Evolutionary conservation across 2,113 vertebrate species (phyloP).

Genomic region (Apteryx mantelli): DNA sequence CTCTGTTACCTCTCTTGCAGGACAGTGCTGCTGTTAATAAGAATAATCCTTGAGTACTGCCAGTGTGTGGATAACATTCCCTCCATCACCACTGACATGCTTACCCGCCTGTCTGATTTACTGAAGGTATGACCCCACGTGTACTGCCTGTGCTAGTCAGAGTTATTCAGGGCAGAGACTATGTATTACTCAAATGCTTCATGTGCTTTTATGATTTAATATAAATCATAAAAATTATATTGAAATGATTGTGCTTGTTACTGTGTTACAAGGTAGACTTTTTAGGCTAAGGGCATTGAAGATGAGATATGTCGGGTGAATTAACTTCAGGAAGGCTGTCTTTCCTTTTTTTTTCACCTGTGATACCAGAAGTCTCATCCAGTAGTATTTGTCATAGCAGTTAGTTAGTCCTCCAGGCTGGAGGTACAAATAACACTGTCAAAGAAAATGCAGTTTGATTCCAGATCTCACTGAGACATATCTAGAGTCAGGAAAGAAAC

Average conservation of each 20-base stretch:
- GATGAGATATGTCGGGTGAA: background rate
- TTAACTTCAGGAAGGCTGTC: background rate
- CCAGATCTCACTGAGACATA: background rate
- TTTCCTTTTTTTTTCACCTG: background rate
- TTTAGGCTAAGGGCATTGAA: background rate
- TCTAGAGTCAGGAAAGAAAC: background rate
- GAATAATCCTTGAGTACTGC: constrained; percentile 98
- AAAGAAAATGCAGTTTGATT: constrained; percentile 8
- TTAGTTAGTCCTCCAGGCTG: constrained; percentile 41
- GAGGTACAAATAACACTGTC: background rate
- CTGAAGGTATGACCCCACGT: constrained; percentile 84
- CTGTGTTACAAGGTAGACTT: background rate
- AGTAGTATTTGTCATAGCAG: background rate
- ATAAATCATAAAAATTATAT: background rate
- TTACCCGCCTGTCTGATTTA: constrained; percentile 93
- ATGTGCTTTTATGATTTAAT: background rate
- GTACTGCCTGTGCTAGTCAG: background rate
- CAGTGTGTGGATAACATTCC: constrained; percentile 98
- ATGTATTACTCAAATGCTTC: background rate
- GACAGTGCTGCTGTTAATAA: constrained; percentile 95
- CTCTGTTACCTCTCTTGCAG: constrained; percentile 75
- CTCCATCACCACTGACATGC: constrained; percentile 95
- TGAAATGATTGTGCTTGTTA: background rate
- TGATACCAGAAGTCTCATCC: constrained; percentile 1
- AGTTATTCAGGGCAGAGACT: background rate